phyloP scores from a whole-genome alignment of 2,888 invertebrate genomes.

The Caenorhabditis sulstoni region DNA sequence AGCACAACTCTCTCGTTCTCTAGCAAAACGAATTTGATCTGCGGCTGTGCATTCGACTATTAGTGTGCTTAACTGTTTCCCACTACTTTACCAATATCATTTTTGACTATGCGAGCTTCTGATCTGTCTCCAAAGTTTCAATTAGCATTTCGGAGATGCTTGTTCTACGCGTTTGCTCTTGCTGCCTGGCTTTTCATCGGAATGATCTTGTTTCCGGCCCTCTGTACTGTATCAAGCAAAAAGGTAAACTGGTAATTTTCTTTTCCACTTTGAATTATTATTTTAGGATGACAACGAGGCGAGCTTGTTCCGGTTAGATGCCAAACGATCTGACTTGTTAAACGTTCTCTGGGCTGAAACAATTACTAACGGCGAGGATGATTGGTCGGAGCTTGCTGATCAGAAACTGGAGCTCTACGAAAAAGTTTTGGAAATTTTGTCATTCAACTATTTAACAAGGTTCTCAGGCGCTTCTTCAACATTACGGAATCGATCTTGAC shows the following conservation, averaged over 20 bases:
- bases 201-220: conserved; percentile 66
- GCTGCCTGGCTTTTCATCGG: conserved; percentile 72
- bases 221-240: conserved; percentile 40
- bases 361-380: conserved; percentile 75
- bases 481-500: conserved; percentile 50
- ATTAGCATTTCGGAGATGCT: conserved; percentile 73
- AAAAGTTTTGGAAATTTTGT: conserved; percentile 62
- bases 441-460: too few relatives aligned
- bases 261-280: not conserved
- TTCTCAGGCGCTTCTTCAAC: conserved; percentile 56
- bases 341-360: conserved; percentile 79
- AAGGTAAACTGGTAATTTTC: conserved; percentile 33
- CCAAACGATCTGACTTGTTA: conserved; percentile 75
- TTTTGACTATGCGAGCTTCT: conserved; percentile 27
- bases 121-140: conserved; percentile 75
- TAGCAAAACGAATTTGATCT: conserved; percentile 24
- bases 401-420: conserved; percentile 78
- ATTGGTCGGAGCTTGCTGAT: conserved; percentile 78
- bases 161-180: conserved; percentile 73
- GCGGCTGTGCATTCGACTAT: conserved; percentile 14
- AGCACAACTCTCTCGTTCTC: conserved; percentile 14
- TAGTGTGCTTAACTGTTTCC: not conserved
- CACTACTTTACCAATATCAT: conserved; percentile 12
- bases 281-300: conserved; percentile 52
- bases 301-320: conserved; percentile 68